Percentiles rank a stretch among this genome's conserved stretches.
Conservation (phyloP, 1,140 invertebrate species). For the Dendrolimus kikuchii region DNA sequence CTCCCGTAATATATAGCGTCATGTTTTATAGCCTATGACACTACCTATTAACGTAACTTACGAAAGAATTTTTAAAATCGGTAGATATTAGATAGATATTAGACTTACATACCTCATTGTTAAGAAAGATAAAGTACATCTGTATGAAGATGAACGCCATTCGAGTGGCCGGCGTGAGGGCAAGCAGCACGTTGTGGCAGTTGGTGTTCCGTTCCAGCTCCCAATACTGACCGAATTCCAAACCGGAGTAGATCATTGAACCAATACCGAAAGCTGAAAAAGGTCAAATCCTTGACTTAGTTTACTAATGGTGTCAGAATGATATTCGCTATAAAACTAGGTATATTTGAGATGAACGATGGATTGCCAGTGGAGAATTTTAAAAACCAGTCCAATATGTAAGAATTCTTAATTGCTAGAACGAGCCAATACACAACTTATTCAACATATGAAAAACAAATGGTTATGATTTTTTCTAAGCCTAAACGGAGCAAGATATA, state of each 20-base stretch:
- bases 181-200: conserved; percentile 90
- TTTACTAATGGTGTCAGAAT: neutral
- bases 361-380: neutral
- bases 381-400: no score
- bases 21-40: no score
- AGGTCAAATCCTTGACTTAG: neutral
- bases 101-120: conserved; percentile 82
- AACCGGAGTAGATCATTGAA: conserved; percentile 94
- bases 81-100: no score
- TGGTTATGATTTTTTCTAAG: no score
- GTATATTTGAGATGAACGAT: neutral
- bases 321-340: neutral
- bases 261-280: conserved; percentile 91
- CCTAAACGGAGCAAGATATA: no score
- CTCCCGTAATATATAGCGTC: no score
- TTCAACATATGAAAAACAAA: no score
- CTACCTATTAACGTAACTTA: no score
- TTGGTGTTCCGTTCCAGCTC: conserved; percentile 88
- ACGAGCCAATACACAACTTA: no score
- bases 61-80: no score
- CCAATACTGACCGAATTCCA: conserved; percentile 95
- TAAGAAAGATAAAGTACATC: conserved; percentile 97
- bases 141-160: conserved; percentile 96
- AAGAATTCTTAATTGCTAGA: no score
- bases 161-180: conserved; percentile 87